Percentiles rank a stretch among this genome's conserved stretches.
Conservation (phyloP, 2,797 vertebrate genomes). For the Etheostoma nigrum region DNA sequence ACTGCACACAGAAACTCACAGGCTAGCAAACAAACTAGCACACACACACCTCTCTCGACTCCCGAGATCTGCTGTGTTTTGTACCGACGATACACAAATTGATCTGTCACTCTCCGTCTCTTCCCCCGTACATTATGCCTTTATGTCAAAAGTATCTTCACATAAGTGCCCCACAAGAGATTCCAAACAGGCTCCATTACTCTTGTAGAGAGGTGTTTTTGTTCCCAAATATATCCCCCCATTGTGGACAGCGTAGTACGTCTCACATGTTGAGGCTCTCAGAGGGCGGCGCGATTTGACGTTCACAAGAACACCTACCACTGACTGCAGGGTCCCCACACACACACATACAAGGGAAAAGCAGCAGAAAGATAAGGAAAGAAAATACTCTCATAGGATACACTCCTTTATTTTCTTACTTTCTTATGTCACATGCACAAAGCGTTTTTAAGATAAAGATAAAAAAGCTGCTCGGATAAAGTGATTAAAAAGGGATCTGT, state of each 20-base stretch:
- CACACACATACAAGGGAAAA: background rate
- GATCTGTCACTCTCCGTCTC: constrained; percentile 20
- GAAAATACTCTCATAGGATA: background rate
- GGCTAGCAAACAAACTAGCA: constrained; percentile 12
- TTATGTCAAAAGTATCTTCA: constrained; percentile 15
- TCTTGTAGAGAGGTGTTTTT: background rate
- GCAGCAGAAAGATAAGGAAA: background rate
- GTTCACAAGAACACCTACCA: constrained; percentile 6
- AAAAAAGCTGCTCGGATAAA: background rate
- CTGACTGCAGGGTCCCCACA: constrained; percentile 3
- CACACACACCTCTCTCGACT: constrained; percentile 14
- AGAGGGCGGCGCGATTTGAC: constrained; percentile 6
- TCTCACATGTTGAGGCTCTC: constrained; percentile 17
- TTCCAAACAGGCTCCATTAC: constrained; percentile 4
- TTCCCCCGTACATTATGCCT: background rate
- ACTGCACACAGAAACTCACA: constrained; percentile 10
- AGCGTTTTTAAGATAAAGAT: background rate
- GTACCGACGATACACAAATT: constrained; percentile 24
- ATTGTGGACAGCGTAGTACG: background rate
- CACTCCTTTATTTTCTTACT: background rate
- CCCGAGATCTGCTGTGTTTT: constrained; percentile 7
- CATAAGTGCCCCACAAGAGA: constrained; percentile 25
- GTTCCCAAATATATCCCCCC: background rate
- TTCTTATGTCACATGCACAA: background rate
- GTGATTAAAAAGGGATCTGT: background rate